These are phyloP conservation scores for Heliocidaris erythrogramma DNA, from an alignment of 35 echinoderm and acorn worm genomes.

Conservation along the genomic window DNA sequence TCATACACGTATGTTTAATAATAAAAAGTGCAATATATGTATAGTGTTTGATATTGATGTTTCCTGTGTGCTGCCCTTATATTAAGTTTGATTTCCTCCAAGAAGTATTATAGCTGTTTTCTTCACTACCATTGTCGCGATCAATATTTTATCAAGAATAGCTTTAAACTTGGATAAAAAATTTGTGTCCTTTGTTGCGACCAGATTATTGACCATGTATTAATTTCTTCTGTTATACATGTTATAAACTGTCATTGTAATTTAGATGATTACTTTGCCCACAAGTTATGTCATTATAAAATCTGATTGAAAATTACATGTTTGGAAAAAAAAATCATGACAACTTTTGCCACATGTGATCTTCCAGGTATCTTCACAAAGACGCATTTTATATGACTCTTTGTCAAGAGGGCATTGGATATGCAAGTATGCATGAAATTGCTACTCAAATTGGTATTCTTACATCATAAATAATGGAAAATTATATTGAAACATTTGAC, in stretches of 20 bases:
- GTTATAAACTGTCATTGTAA: not conserved
- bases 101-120: constrained; percentile 5
- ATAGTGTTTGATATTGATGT: not conserved
- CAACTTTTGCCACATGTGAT: too few relatives aligned
- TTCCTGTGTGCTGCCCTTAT: constrained; percentile 28
- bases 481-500: not conserved
- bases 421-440: not conserved
- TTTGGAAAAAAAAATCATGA: too few relatives aligned
- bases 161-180: too few relatives aligned
- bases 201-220: not conserved
- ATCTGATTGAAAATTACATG: not conserved
- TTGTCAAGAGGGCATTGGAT: too few relatives aligned
- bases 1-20: not conserved
- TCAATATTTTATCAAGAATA: not conserved
- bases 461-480: not conserved
- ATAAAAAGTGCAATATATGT: constrained; percentile 21
- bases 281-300: not conserved
- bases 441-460: not conserved
- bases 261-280: not conserved
- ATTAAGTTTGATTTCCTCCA: not conserved
- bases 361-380: too few relatives aligned
- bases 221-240: not conserved
- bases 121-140: not conserved
- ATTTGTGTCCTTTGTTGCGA: too few relatives aligned
- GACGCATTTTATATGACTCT: too few relatives aligned